Evolutionary conservation across 2,888 invertebrate genomes (phyloP), one percentile per base, ranked within the genome.

Genomic region (Thelaira solivaga): DNA sequence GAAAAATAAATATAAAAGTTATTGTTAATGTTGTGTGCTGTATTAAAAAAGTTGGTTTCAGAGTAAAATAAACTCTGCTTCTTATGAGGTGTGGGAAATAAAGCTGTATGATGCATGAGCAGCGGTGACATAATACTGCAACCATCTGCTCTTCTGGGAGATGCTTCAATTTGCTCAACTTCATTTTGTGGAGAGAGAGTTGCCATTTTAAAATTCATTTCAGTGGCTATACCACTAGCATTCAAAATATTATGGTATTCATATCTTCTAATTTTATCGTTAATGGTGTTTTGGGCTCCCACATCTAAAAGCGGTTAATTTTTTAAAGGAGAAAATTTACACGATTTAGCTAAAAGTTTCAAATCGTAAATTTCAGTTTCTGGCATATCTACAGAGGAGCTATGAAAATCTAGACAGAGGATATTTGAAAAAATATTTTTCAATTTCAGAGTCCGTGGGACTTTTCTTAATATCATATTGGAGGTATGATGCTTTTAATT

Each of bases 401-500:
- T 90, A 55, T 94, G 95, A 79, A 92, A 92, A 85, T 96, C 96
- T 36, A 96, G 90, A 84, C 95, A 94, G 0, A 97, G 95, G 94
- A 87, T 93, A 93, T 83, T 92, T 94, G 2, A 94, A 94, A 74
- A 97, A 90, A 85, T 94, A 93, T 76, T 95, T 95, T 1, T 95
- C 94, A 73, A 97, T 93, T 88, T 94, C 94, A 0, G 92, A 91
- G 0, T 96, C 94, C 1, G 92, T 91, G 3, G 96, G 95, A 18
- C 97, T 92, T 82, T 92, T 91, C 77, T 92, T 91, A 29, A 92
- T 90, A 65, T 94, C 93, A 75, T n/a, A n/a, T n/a, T 90, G 90
- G 80, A 92, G 91, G 96, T 96, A 96, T 87, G 97, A 97, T 26
- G 93, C 92, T 84, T 92, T 92, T 83, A 97, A 92, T 67, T 97